Percentiles rank a stretch among this genome's conserved stretches.
These are phyloP conservation scores for Seriola aureovittata DNA, from an alignment of 2,113 vertebrate genomes.

Conservation along the genomic window DNA sequence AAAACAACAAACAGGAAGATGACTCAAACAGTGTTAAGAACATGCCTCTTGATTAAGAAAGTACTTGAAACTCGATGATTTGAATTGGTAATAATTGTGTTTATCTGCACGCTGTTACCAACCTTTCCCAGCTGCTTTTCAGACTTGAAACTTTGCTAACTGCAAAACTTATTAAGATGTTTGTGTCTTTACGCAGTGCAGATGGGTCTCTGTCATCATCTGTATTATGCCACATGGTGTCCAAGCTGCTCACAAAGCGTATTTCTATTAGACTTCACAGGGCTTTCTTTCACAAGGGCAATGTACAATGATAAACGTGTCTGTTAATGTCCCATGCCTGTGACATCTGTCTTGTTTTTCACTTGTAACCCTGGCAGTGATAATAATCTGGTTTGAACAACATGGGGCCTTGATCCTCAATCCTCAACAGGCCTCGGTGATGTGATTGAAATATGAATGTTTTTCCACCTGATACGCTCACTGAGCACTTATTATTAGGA, in stretches of 20 bases:
- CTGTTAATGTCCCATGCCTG: not conserved
- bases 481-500: not conserved
- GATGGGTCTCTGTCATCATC: constrained; percentile 52
- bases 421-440: not conserved
- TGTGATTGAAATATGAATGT: not conserved
- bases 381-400: not conserved
- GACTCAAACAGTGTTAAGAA: constrained; percentile 5
- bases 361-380: not conserved
- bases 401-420: not conserved
- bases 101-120: constrained; percentile 31
- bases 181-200: constrained; percentile 22
- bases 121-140: constrained; percentile 32
- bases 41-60: constrained; percentile 35
- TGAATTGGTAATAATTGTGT: constrained; percentile 49
- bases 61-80: constrained; percentile 2
- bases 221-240: constrained; percentile 42
- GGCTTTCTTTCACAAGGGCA: not conserved
- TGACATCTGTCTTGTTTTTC: not conserved
- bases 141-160: constrained; percentile 18
- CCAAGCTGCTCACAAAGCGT: constrained; percentile 42
- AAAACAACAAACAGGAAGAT: not conserved
- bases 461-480: not conserved
- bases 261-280: not conserved
- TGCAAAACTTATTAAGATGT: constrained; percentile 35
- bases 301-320: not conserved